Evolutionary conservation across 2,113 vertebrate species (phyloP), one percentile per base, ranked within the genome.

Genomic region (Lasiurus borealis): DNA sequence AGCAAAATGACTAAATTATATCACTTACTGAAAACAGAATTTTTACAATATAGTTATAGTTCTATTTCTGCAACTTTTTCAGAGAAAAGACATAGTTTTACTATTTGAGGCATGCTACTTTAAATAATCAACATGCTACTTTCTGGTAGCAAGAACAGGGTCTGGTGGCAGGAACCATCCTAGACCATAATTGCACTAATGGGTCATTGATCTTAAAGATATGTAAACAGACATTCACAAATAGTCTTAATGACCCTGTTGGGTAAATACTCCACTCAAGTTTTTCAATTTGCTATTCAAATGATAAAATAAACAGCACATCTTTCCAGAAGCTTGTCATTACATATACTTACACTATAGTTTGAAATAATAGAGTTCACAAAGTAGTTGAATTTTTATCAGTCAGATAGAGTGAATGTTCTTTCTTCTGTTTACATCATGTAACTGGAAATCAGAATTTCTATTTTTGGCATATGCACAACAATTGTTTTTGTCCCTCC

Each of bases 151-250:
- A 95, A 85, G 36, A 97, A 82, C 4, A 72, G 76, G 76, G 18
- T 34, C 85, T 93, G 46, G 73, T 97, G 40, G 64, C 21, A 93
- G 59, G 80, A 97, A 87, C 31, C 84, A 34, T 77, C 71, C 89
- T 96, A 96, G 73, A 81, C 72, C 96, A 1, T 87, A 96, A 97
- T 94, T 96, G 81, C 50, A 36, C 76, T 96, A 76, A 97, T 94
- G 92, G 93, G 93, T 95, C 96, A 96, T 46, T 97, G 88, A 97
- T 95, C 95, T 95, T 92, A 94, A 95, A 95, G 72, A 89, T 92
- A 84, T 85, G 77, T 81, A 95, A 96, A 85, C 52, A 91, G 81
- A 94, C 85, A 72, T 94, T 97, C 46, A 92, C 52, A 96, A 94
- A 90, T 44, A 44, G 44, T 85, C 66, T 95, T 80, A 93, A 57